These are phyloP conservation scores for Caenorhabditis becei DNA, from an alignment of 2,888 invertebrate genomes.

Conservation along the genomic window DNA sequence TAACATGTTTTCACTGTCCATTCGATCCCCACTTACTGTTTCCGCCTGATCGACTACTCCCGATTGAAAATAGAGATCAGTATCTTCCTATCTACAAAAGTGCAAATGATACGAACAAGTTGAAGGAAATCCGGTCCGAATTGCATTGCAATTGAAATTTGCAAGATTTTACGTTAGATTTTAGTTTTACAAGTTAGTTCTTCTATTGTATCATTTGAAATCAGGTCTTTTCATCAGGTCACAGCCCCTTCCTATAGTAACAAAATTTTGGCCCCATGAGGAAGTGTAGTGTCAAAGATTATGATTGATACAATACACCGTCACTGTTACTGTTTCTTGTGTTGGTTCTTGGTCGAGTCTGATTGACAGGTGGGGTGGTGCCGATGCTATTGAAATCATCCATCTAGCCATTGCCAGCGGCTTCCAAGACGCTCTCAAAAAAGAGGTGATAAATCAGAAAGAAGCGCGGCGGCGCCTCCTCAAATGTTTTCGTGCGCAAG, in stretches of 20 bases:
- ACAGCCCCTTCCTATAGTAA: not conserved
- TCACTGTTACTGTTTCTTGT: conserved; percentile 9
- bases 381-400: not conserved
- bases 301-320: conserved; percentile 37
- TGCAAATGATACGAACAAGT: not conserved
- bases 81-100: conserved; percentile 6
- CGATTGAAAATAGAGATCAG: not conserved
- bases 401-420: not conserved
- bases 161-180: not conserved
- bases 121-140: too few relatives aligned
- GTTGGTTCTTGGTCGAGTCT: conserved; percentile 42
- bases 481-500: conserved; percentile 1
- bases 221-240: conserved; percentile 15
- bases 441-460: conserved; percentile 46
- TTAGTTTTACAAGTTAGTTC: not conserved
- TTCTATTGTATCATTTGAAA: not conserved
- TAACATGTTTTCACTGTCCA: not conserved
- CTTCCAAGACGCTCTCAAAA: conserved; percentile 21
- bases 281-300: conserved; percentile 36
- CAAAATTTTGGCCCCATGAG: conserved; percentile 19
- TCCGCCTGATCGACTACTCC: not conserved
- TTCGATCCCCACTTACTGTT: not conserved
- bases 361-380: conserved; percentile 29
- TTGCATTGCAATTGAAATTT: not conserved
- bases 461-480: conserved; percentile 7